Evolutionary conservation across 2,888 invertebrate genomes (phyloP).

Genomic region (Dasysyrphus tricinctus): DNA sequence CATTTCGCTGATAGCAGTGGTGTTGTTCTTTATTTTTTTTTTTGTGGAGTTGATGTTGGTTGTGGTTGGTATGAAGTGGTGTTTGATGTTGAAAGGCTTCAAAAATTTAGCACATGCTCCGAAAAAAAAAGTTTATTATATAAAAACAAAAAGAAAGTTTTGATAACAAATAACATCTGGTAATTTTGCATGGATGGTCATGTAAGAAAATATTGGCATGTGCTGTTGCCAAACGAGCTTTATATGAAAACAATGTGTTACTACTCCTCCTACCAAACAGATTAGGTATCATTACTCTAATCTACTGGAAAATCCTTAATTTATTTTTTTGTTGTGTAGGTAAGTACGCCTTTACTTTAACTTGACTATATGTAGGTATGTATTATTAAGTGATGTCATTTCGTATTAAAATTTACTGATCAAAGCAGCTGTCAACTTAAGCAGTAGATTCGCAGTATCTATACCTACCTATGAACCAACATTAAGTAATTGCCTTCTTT

Average conservation of each 20-base stretch:
- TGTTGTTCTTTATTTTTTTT: neutral
- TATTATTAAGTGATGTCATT: neutral
- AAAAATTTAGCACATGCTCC: neutral
- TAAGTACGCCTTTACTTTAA: neutral
- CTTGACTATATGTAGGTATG: neutral
- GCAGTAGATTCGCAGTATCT: neutral
- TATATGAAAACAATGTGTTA: neutral
- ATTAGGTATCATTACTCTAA: neutral
- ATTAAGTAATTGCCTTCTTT: neutral
- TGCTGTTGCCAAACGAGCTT: constrained; percentile 9
- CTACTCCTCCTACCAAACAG: neutral
- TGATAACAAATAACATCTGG: constrained; percentile 12
- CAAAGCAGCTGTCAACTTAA: constrained; percentile 1
- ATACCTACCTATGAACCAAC: neutral
- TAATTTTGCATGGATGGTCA: neutral
- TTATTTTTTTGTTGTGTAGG: no score
- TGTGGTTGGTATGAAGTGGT: neutral
- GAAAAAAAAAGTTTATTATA: no score
- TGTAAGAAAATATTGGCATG: constrained; percentile 22
- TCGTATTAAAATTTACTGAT: neutral
- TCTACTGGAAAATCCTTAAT: neutral
- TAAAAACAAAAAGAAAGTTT: neutral
- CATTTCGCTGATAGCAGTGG: constrained; percentile 13
- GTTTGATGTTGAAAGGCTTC: constrained; percentile 5
- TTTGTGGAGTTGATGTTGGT: neutral